Evolutionary conservation across 2,888 invertebrate genomes (phyloP).

Genomic region (Pyrgus malvae): DNA sequence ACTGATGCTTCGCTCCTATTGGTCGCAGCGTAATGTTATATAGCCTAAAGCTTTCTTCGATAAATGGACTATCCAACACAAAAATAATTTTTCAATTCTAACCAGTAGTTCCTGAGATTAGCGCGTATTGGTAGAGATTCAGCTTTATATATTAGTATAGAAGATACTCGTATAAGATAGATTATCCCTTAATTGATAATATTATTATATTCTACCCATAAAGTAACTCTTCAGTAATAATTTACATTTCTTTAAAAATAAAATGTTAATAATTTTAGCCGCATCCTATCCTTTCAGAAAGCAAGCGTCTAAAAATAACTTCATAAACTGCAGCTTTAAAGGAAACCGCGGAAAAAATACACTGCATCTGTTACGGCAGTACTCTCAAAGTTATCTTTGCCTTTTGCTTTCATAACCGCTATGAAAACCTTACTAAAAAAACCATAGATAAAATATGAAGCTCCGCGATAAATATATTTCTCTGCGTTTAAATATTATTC

Average conservation of each 20-base stretch:
- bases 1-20: too few relatives aligned
- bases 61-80: too few relatives aligned
- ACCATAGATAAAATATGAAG: slow-evolving; percentile 1
- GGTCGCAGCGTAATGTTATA: too few relatives aligned
- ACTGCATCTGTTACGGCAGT: slow-evolving; percentile 12
- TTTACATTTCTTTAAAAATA: background rate
- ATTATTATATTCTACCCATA: too few relatives aligned
- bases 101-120: too few relatives aligned
- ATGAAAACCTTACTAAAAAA: slow-evolving; percentile 7
- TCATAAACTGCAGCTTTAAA: background rate
- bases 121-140: too few relatives aligned
- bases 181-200: too few relatives aligned
- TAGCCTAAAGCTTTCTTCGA: too few relatives aligned
- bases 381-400: slow-evolving; percentile 21
- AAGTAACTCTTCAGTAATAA: too few relatives aligned
- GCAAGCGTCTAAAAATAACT: slow-evolving; percentile 1
- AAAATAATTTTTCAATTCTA: too few relatives aligned
- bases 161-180: too few relatives aligned
- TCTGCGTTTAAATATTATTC: background rate
- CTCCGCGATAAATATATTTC: slow-evolving; percentile 2
- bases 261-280: background rate
- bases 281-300: slow-evolving; percentile 1
- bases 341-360: slow-evolving; percentile 14
- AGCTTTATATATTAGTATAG: too few relatives aligned
- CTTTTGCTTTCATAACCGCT: slow-evolving; percentile 11